phyloP scores from a whole-genome alignment of 2,797 vertebrate genomes.

The Aulostomus chinensis region DNA sequence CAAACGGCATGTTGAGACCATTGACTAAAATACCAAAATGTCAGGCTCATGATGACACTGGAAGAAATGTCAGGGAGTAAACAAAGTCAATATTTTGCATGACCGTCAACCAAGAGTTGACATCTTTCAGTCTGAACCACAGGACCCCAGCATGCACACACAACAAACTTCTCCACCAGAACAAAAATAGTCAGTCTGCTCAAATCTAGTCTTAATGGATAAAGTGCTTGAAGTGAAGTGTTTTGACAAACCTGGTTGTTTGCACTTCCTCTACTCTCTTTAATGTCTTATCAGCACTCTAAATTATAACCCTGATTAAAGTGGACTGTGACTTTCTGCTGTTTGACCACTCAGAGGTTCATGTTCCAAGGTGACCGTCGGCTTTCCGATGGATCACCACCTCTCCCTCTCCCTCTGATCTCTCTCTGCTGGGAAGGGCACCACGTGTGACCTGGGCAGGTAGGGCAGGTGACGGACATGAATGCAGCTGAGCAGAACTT shows the following conservation, averaged over 20 bases:
- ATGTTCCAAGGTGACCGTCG: conserved; percentile 48
- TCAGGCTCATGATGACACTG: background rate
- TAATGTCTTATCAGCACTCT: conserved; percentile 46
- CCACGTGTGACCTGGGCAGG: conserved; percentile 62
- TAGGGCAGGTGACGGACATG: conserved; percentile 6
- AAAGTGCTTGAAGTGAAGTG: background rate
- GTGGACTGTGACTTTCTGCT: conserved; percentile 65
- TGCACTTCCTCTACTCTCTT: conserved; percentile 7
- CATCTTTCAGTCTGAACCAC: no score
- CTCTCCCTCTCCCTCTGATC: conserved; percentile 39
- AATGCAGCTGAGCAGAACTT: background rate
- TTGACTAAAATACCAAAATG: background rate
- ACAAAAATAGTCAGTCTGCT: no score
- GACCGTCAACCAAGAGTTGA: no score
- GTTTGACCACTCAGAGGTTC: conserved; percentile 55
- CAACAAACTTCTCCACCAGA: no score
- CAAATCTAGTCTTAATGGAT: no score
- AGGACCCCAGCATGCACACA: no score
- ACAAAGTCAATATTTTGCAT: no score
- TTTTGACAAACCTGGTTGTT: conserved; percentile 25
- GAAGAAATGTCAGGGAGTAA: background rate
- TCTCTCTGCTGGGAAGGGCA: conserved; percentile 66
- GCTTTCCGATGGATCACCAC: conserved; percentile 19
- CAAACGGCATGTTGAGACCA: background rate
- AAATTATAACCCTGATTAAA: conserved; percentile 53